Conservation (phyloP, 2,888 invertebrate genomes). For the Cryptosula pallasiana region DNA sequence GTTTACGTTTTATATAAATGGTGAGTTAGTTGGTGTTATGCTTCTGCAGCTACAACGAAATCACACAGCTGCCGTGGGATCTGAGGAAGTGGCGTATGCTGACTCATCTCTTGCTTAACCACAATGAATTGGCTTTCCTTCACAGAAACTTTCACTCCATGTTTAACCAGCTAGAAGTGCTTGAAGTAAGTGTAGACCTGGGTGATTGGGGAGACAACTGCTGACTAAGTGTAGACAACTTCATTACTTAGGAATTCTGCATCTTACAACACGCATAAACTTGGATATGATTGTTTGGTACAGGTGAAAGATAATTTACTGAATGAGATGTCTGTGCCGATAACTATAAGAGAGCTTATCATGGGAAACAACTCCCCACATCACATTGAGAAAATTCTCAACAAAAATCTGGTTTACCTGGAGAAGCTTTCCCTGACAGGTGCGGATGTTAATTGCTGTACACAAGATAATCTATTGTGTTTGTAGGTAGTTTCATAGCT, state of each 20-base stretch:
- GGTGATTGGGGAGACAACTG: no score
- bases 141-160: constrained; percentile 24
- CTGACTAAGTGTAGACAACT: no score
- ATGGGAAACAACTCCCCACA: constrained; percentile 6
- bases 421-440: constrained; percentile 10
- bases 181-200: no score
- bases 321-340: constrained; percentile 16
- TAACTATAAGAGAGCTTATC: not conserved
- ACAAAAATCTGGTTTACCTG: constrained; percentile 10
- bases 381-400: constrained; percentile 13
- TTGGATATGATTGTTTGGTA: no score
- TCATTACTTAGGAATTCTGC: no score
- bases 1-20: no score
- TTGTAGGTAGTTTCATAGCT: no score
- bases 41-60: constrained; percentile 13
- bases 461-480: no score
- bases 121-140: not conserved
- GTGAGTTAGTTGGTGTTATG: no score
- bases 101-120: not conserved
- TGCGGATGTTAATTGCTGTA: no score
- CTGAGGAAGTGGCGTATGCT: constrained; percentile 24
- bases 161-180: constrained; percentile 8
- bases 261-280: no score
- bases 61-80: constrained; percentile 14
- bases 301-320: not conserved